Percentiles rank a stretch among this genome's conserved stretches.
phyloP scores from a whole-genome alignment of 23 tunicate genomes.

The Diplosoma virens region DNA sequence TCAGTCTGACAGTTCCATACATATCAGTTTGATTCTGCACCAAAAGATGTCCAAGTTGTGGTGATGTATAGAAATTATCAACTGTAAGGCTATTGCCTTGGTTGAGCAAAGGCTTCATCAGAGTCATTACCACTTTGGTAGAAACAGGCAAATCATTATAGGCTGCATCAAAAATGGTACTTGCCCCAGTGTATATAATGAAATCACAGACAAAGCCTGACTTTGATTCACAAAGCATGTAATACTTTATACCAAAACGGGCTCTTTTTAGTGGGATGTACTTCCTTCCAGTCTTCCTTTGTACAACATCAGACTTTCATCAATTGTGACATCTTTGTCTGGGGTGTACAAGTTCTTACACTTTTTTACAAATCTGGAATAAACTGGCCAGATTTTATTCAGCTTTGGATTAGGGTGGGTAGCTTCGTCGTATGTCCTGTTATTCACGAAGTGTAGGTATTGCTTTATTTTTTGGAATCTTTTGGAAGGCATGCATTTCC shows the following conservation, averaged over 20 bases:
- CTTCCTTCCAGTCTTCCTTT: conserved; percentile 21
- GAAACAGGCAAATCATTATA: conserved; percentile 13
- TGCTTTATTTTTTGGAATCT: conserved; percentile 22
- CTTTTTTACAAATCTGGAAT: conserved; percentile 8
- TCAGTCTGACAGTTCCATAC: conserved; percentile 16
- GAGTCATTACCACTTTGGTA: conserved; percentile 15
- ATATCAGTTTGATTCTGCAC: conserved; percentile 13
- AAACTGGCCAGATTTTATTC: conserved; percentile 28
- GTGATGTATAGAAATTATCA: conserved; percentile 30
- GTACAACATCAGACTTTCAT: conserved; percentile 30
- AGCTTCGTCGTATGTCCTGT: conserved; percentile 2
- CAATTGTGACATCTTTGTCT: conserved; percentile 24
- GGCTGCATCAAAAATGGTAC: conserved; percentile 1
- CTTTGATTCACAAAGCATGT: conserved; percentile 30
- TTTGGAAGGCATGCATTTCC: conserved; percentile 13
- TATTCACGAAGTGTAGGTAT: conserved; percentile 19
- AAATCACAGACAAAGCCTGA: conserved; percentile 28
- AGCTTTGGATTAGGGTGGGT: conserved; percentile 32
- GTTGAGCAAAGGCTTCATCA: conserved; percentile 34
- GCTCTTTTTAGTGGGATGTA: conserved; percentile 27
- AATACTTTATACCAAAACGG: conserved; percentile 7
- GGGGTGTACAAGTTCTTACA: conserved; percentile 18
- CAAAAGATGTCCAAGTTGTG: conserved; percentile 18
- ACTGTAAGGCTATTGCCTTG: conserved; percentile 23
- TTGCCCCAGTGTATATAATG: conserved; percentile 19